phyloP scores from a whole-genome alignment of 2,113 vertebrate species.

The Heteronetta atricapilla region DNA sequence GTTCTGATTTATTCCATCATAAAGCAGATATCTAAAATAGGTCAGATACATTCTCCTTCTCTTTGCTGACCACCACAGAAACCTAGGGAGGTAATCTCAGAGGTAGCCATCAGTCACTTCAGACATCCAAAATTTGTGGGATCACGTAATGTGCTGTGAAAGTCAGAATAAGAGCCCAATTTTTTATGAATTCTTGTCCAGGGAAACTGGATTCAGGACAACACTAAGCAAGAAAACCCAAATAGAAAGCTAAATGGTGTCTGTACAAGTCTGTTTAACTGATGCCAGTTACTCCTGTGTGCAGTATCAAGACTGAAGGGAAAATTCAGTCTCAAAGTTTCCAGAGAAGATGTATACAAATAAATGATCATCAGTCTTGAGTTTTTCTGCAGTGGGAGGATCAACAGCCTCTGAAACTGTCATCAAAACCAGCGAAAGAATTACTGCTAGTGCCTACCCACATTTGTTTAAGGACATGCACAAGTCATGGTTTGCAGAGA shows the following conservation, averaged over 20 bases:
- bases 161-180: background rate
- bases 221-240: background rate
- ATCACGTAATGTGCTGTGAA: background rate
- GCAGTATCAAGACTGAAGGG: background rate
- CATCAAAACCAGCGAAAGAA: background rate
- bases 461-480: background rate
- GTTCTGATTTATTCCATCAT: background rate
- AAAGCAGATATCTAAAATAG: background rate
- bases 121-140: background rate
- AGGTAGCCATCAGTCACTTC: background rate
- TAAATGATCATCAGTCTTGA: background rate
- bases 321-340: background rate
- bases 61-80: background rate
- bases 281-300: background rate
- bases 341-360: background rate
- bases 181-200: background rate
- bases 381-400: background rate
- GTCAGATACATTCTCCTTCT: background rate
- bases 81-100: background rate
- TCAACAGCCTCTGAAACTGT: background rate
- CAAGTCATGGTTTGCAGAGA: background rate
- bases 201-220: background rate
- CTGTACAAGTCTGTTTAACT: background rate
- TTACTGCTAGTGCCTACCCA: background rate
- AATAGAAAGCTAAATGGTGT: background rate